These are phyloP conservation scores for Leucophenga varia DNA, from an alignment of 1,140 invertebrate genomes.

Conservation along the genomic window DNA sequence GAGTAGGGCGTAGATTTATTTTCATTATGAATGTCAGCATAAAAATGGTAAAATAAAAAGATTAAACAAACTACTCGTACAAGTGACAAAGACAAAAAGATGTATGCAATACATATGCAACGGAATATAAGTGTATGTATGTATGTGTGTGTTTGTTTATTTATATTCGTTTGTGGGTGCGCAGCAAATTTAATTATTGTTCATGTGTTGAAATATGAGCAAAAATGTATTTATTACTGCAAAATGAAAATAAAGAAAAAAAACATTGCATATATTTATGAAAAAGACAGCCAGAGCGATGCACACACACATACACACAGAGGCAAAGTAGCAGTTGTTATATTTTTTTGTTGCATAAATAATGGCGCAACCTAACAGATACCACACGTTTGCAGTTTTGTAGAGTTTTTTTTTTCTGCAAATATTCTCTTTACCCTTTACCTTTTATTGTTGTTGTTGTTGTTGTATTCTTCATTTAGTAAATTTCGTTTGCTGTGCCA, in stretches of 20 bases:
- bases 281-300: conserved; percentile 3
- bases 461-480: conserved; percentile 21
- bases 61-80: too few species aligned
- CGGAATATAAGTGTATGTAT: too few species aligned
- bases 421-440: too few species aligned
- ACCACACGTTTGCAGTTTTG: conserved; percentile 5
- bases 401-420: too few species aligned
- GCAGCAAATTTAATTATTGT: conserved; percentile 52
- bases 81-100: too few species aligned
- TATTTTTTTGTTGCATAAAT: conserved; percentile 34
- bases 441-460: conserved; percentile 20
- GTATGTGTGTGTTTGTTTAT: too few species aligned
- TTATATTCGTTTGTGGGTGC: too few species aligned
- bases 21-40: conserved; percentile 47
- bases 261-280: too few species aligned
- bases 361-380: conserved; percentile 15
- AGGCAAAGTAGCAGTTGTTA: conserved; percentile 13
- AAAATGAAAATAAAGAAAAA: too few species aligned
- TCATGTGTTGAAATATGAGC: conserved; percentile 50
- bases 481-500: conserved; percentile 25
- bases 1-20: too few species aligned
- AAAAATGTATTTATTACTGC: conserved; percentile 46
- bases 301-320: too few species aligned
- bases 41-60: neutral
- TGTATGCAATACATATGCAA: conserved; percentile 5